Conservation (phyloP, 2,888 invertebrate genomes). For the Parascotia fuliginaria region DNA sequence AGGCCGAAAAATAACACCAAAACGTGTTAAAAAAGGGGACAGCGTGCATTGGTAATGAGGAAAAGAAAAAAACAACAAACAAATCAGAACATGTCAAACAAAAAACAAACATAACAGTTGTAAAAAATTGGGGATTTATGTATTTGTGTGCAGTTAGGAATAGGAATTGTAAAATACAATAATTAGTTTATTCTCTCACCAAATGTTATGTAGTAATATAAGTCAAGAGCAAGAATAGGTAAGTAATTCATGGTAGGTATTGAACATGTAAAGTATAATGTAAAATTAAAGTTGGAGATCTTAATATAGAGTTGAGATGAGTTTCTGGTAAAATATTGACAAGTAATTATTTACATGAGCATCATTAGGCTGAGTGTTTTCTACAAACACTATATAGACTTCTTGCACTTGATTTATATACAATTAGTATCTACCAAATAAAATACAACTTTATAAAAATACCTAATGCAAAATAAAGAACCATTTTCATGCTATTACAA, state of each 20-base stretch:
- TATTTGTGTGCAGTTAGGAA: constrained; percentile 80
- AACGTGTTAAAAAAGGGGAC: constrained; percentile 74
- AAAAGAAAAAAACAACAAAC: constrained; percentile 83
- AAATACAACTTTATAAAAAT: constrained; percentile 57
- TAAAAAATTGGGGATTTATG: constrained; percentile 61
- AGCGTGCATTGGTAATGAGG: constrained; percentile 82
- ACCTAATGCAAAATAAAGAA: constrained; percentile 65
- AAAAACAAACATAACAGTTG: constrained; percentile 73
- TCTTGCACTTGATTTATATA: constrained; percentile 74
- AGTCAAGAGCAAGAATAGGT: constrained; percentile 70
- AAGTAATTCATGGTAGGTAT: too few relatives aligned
- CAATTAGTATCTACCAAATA: constrained; percentile 62
- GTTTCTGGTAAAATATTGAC: not conserved
- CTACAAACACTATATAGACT: constrained; percentile 3
- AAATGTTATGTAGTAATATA: constrained; percentile 65
- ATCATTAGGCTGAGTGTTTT: too few relatives aligned
- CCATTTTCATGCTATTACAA: constrained; percentile 67
- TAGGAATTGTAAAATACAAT: constrained; percentile 78
- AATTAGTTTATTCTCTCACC: constrained; percentile 81
- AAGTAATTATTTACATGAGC: constrained; percentile 31
- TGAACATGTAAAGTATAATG: too few relatives aligned
- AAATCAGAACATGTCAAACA: constrained; percentile 84
- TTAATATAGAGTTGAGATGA: too few relatives aligned
- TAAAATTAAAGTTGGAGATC: too few relatives aligned
- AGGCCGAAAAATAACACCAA: constrained; percentile 73